Evolutionary conservation across 2,888 invertebrate genomes (phyloP).

Genomic region (Dichetophora obliterata): DNA sequence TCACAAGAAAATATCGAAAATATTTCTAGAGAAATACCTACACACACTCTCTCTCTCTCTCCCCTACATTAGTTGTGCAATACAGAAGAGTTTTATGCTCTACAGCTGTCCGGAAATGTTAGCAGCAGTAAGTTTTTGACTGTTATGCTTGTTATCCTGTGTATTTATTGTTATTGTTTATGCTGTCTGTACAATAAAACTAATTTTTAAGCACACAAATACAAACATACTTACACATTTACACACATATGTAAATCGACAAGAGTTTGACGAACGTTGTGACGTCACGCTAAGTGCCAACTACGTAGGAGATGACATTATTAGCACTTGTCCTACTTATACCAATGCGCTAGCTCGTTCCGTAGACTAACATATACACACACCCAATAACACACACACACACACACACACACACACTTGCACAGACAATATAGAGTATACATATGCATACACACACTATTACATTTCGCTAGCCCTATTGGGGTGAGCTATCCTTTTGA

Average conservation of each 20-base stretch:
- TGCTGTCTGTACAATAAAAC: neutral
- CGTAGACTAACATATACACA: neutral
- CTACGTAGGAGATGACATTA: conserved; percentile 40
- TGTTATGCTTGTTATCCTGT: neutral
- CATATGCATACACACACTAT: no score
- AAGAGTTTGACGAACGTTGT: conserved; percentile 28
- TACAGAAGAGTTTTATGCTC: neutral
- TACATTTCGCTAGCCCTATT: no score
- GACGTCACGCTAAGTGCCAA: conserved; percentile 39
- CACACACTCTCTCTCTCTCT: no score
- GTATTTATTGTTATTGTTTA: neutral
- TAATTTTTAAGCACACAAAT: no score
- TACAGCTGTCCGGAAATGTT: neutral
- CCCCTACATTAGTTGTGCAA: neutral
- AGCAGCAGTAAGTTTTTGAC: neutral
- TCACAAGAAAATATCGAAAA: no score
- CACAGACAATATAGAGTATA: no score
- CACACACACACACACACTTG: no score
- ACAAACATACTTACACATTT: neutral
- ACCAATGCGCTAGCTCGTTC: neutral
- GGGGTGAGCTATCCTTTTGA: neutral
- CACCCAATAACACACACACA: neutral
- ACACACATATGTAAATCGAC: neutral
- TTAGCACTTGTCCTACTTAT: conserved; percentile 49
- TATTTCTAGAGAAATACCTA: no score